These are phyloP conservation scores for Gasterosteus nipponicus DNA, from an alignment of 2,113 vertebrate genomes.

Conservation along the genomic window DNA sequence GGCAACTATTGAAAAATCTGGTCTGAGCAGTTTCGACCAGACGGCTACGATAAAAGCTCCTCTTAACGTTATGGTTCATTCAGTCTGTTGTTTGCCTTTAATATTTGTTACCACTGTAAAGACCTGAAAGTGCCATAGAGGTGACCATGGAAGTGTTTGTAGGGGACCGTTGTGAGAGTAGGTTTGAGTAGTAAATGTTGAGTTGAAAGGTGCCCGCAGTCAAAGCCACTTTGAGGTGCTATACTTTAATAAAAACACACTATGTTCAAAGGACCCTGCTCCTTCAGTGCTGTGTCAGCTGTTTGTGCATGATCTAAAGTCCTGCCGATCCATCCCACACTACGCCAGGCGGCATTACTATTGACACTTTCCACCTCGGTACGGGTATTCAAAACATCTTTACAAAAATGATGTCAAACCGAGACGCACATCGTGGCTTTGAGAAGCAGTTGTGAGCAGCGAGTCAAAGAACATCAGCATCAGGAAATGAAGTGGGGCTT, in stretches of 20 bases:
- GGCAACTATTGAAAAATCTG: constrained; percentile 25
- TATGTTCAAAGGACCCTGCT: constrained; percentile 35
- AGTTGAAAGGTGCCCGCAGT: constrained; percentile 46
- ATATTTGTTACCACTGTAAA: constrained; percentile 72
- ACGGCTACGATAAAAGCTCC: constrained; percentile 28
- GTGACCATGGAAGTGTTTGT: constrained; percentile 67
- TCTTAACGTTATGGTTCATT: constrained; percentile 61
- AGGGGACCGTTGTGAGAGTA: constrained; percentile 53
- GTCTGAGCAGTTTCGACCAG: constrained; percentile 12
- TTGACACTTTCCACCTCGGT: constrained; percentile 37
- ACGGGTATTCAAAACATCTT: constrained; percentile 50
- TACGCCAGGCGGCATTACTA: constrained; percentile 25
- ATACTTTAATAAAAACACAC: constrained; percentile 16
- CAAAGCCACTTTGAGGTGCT: constrained; percentile 61
- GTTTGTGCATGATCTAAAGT: constrained; percentile 15
- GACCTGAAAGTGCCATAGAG: constrained; percentile 78
- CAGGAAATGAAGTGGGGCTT: constrained; percentile 14
- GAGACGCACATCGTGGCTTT: constrained; percentile 32
- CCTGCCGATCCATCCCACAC: constrained; percentile 27
- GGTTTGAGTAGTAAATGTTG: constrained; percentile 50
- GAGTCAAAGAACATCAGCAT: constrained; percentile 27
- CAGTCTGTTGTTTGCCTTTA: constrained; percentile 70
- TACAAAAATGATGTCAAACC: constrained; percentile 34
- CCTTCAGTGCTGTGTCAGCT: constrained; percentile 33
- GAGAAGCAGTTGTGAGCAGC: constrained; percentile 31